Evolutionary conservation across 2,888 invertebrate species (phyloP).

Genomic region (Stratiomys singularior): DNA sequence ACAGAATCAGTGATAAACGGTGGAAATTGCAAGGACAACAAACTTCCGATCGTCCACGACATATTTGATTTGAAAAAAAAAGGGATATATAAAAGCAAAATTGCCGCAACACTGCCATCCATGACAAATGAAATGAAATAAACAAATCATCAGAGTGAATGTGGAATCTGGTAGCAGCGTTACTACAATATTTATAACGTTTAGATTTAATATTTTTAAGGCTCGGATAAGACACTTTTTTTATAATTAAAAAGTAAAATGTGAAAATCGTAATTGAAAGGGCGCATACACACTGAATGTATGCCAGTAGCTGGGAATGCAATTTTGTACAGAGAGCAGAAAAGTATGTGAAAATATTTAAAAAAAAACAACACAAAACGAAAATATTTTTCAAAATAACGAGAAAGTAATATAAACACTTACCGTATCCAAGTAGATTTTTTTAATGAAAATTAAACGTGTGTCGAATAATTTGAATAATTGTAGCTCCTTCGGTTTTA

Average conservation of each 20-base stretch:
- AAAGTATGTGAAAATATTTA: neutral
- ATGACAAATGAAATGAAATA: constrained; percentile 29
- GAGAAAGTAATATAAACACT: constrained; percentile 6
- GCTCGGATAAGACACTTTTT: neutral
- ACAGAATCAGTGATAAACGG: neutral
- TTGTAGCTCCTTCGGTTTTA: neutral
- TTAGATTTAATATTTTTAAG: constrained; percentile 5
- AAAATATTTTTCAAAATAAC: constrained; percentile 20
- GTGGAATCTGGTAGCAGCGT: constrained; percentile 28
- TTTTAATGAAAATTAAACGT: neutral
- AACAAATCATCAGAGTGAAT: constrained; percentile 25
- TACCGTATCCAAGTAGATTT: neutral
- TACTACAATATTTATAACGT: constrained; percentile 40
- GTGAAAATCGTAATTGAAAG: neutral
- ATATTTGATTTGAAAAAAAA: neutral
- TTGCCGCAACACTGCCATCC: constrained; percentile 30
- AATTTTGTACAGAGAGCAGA: constrained; percentile 12
- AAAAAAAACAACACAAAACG: constrained; percentile 6
- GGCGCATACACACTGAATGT: neutral
- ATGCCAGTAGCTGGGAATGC: neutral
- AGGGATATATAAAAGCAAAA: neutral
- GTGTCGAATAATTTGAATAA: constrained; percentile 17
- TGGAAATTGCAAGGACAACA: neutral
- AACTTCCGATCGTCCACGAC: neutral
- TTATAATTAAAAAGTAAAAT: neutral